Base-by-base conservation (phyloP, 2,888 invertebrate species). In the Drosophila anomalata region DNA sequence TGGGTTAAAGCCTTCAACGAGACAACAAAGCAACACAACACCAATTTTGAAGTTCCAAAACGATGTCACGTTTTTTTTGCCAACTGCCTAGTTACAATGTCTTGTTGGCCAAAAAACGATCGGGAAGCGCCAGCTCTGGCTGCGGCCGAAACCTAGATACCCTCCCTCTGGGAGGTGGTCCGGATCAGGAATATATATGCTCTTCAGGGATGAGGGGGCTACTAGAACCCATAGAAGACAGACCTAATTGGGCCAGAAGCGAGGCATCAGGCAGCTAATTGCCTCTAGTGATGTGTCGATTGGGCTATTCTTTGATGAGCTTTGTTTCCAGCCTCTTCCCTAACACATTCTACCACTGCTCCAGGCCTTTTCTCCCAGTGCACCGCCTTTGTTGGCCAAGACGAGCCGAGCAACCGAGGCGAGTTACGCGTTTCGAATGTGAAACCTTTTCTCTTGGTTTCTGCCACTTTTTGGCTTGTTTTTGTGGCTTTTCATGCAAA, bases 1-100 rank as follows among this genome's bases (percentile, higher is more conserved):
- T 72, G 76, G 87, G 80, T 81, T 81, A 77, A 81, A 79, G 78
- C 73, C 66, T 75, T 68, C 73, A 77, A 75, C 73, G 72, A 80
- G 67, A 24, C 42, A 50, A 63, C 66, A 29, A 31, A 12, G 12
- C 58, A 59, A 31, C 42, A 61, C 77, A 41, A 62, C 46, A 52
- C 52, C 50, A 65, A 56, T 50, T 76, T 51, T 65, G 36, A 53
- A 53, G 47, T 52, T 53, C 41, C 52, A 70, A 55, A 46, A 69
- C 59, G 42, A 68, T 68, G 68, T 69, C 68, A 68, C 68, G 68
- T 60, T 61, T 68, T 33, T 41, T 69, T 69, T 62, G 50, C 58
- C 46, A 39, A 22, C 55, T 46, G 14, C 31, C 14, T 29, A 46
- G 46, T 59, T 29, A 39, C 47, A 44, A 54, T 39, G 29, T 47